Conservation (phyloP, 2,797 vertebrate genomes). For the Centroberyx gerrardi region DNA sequence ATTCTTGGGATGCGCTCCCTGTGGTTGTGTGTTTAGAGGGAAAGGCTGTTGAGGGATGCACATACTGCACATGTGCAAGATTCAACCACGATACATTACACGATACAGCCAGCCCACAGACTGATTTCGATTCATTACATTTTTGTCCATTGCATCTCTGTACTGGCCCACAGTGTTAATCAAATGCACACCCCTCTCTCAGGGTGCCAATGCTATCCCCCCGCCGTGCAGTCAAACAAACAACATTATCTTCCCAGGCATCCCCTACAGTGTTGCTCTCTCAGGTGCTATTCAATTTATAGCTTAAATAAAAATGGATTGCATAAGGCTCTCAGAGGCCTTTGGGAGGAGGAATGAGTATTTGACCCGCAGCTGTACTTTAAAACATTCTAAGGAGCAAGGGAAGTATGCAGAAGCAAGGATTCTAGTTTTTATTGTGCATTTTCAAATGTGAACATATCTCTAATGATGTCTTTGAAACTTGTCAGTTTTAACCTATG, state of each 20-base stretch:
- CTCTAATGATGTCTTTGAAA: neutral
- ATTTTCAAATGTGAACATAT: neutral
- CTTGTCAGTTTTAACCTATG: neutral
- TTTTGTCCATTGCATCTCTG: constrained; percentile 51
- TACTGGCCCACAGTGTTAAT: constrained; percentile 59
- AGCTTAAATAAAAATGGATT: constrained; percentile 41
- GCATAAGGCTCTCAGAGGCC: constrained; percentile 32
- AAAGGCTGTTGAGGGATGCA: constrained; percentile 30
- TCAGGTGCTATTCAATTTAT: constrained; percentile 56
- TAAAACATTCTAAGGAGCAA: neutral
- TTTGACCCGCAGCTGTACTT: constrained; percentile 8
- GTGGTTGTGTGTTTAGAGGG: constrained; percentile 35
- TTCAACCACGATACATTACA: constrained; percentile 47
- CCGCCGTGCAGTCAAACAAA: constrained; percentile 50
- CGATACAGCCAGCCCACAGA: constrained; percentile 47
- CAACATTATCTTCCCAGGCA: constrained; percentile 36
- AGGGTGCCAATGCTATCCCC: constrained; percentile 44
- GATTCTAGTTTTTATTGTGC: neutral
- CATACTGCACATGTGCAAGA: constrained; percentile 41
- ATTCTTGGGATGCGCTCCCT: constrained; percentile 35
- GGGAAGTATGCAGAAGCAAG: constrained; percentile 1
- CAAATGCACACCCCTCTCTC: constrained; percentile 47
- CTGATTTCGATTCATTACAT: constrained; percentile 66
- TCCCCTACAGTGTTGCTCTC: constrained; percentile 18
- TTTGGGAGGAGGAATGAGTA: constrained; percentile 14